Percentiles rank a stretch among this genome's conserved stretches.
phyloP scores from a whole-genome alignment of 1,140 invertebrate species.

The Hyposmocoma kahamanoa region DNA sequence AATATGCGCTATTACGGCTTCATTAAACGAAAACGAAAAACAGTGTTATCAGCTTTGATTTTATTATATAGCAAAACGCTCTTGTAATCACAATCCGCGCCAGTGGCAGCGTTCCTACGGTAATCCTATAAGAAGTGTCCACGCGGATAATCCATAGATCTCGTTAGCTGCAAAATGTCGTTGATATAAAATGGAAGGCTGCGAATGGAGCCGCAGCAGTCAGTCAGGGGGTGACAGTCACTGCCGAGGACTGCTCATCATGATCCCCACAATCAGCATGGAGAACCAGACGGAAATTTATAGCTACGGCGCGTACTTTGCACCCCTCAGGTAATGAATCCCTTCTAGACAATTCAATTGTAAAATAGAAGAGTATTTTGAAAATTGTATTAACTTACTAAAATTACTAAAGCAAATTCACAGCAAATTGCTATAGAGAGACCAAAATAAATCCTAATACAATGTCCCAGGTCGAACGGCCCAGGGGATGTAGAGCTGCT shows the following conservation, averaged over 20 bases:
- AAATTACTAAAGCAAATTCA: too few species aligned
- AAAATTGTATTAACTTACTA: too few species aligned
- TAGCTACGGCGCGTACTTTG: slow-evolving; percentile 52
- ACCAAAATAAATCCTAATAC: too few species aligned
- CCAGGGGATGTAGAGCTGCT: slow-evolving; percentile 70
- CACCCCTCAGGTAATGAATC: slow-evolving; percentile 55
- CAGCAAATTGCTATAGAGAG: too few species aligned
- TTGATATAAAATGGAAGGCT: slow-evolving; percentile 45
- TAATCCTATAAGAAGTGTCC: slow-evolving; percentile 57
- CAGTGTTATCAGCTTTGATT: neutral
- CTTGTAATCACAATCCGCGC: slow-evolving; percentile 45
- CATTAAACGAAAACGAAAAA: too few species aligned
- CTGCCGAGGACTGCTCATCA: slow-evolving; percentile 65
- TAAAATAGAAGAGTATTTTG: too few species aligned
- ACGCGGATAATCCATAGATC: slow-evolving; percentile 51
- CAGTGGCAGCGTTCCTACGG: slow-evolving; percentile 28
- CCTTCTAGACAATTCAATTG: too few species aligned
- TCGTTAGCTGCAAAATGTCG: slow-evolving; percentile 32
- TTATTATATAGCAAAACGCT: slow-evolving; percentile 12
- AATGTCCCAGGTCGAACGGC: slow-evolving; percentile 24
- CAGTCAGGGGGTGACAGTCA: slow-evolving; percentile 56
- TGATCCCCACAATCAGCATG: slow-evolving; percentile 36
- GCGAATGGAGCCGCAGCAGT: slow-evolving; percentile 35
- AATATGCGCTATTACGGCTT: too few species aligned
- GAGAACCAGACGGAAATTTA: slow-evolving; percentile 46